Evolutionary conservation across 2,888 invertebrate species (phyloP), one percentile per base, ranked within the genome.

Genomic region (Syrphus vitripennis): DNA sequence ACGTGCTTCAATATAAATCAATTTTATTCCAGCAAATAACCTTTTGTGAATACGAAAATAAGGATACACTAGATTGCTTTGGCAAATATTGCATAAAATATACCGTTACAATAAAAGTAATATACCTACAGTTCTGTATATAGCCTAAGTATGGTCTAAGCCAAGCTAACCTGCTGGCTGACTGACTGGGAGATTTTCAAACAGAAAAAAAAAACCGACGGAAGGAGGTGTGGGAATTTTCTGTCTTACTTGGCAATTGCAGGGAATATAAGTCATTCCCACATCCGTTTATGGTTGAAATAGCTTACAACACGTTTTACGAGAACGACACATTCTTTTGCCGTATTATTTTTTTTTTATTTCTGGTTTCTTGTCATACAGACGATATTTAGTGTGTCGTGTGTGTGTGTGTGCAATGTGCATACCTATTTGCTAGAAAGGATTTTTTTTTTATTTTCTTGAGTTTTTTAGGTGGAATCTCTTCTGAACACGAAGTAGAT

Each of bases 221-320:
- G 87, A 83, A 83, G 83, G 26, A 67, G 87, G 83, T 76, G 87
- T 78, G 87, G 70, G 83, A 83, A 75, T 83, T 12, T 86, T 86
- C 86, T 86, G 86, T 86, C 86, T 86, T 86, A 86, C 77, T 86
- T 87, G 87, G 87, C 87, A 87, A 83, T 83, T 79, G 87, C 78
- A 74, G 71, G 63, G 79, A 83, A 87, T 83, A 87, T 87, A 87
- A 83, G 87, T 87, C 78, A 87, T 83, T 63, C 79, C 78, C 78
- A 83, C 87, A 87, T 87, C 87, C 87, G 83, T 77, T 87, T 79
- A 83, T 78, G 87, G 74, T 83, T 74, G 87, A 87, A 87, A 87
- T 83, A 71, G 87, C 87, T 87, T 87, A 87, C 87, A 87, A 87
- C 87, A 87, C 87, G 87, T 87, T 87, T 87, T 83, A 87, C 83